Base-by-base conservation (phyloP, 2,797 vertebrate genomes). In the Nyctalus aviator region DNA sequence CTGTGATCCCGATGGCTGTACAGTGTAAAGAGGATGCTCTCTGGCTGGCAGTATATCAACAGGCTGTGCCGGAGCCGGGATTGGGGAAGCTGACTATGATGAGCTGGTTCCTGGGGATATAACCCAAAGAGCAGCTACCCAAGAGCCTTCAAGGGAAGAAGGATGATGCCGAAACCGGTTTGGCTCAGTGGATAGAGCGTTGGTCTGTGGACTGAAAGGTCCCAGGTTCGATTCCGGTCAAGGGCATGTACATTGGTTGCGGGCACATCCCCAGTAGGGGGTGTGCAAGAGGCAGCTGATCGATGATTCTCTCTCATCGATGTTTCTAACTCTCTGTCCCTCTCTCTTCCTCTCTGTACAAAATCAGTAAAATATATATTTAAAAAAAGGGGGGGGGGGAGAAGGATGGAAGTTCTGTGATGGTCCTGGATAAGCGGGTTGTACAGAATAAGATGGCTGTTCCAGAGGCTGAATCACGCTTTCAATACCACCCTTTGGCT, bases 1-100 rank as follows among this genome's bases (percentile, higher is more conserved):
- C 27, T 94, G 64, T 77, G 69, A 94, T 62, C 46, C 76, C 11
- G 8, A 25, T 75, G 62, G 55, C 55, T 89, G 32, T 53, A 94
- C 30, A 95, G 53, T 88, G 95, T 96, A 75, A 90, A 98, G 98
- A 88, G 96, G 71, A 73, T 97, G 77, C 59, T 98, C 96, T n/a
- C 96, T 96, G 37, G 62, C n/a, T 89, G 78, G 35, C 69, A 95
- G 32, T 88, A 84, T 86, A 91, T 97, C 92, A 95, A 97, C 95
- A 92, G 85, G 37, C 85, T 98, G 98, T 91, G 53, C 20, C 46
- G 73, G 96, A 93, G 62, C 30, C 27, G 82, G 96, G 59, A 78
- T 93, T 93, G 92, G 96, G 85, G 66, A 97, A 77, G 62, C 97
- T 95, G 94, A 97, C 97, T 96, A 97, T 94, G 68, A 83, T 77